Conservation (phyloP, 1,140 invertebrate species). For the Heliconius eleuchia region DNA sequence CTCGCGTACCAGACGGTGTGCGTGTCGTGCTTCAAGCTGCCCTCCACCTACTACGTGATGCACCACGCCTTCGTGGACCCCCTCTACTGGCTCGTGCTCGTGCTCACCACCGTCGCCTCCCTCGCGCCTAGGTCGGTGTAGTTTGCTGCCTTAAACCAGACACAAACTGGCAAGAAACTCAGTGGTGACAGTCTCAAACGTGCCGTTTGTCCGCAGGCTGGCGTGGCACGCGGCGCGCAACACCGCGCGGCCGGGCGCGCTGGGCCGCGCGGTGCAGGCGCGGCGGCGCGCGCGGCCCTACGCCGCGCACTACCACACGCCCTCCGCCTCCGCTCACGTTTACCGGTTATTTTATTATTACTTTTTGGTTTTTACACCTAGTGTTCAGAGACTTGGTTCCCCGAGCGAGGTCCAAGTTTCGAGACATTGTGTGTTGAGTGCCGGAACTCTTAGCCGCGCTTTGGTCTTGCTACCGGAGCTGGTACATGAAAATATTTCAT, state of each 20-base stretch:
- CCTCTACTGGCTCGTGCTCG: constrained; percentile 90
- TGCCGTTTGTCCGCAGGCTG: constrained; percentile 45
- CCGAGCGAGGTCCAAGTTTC: no score
- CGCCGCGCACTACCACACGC: constrained; percentile 76
- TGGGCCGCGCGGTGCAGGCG: constrained; percentile 70
- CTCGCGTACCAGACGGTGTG: constrained; percentile 91
- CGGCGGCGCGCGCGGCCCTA: constrained; percentile 67
- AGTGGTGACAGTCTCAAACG: no score
- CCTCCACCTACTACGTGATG: constrained; percentile 94
- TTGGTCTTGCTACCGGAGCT: not conserved
- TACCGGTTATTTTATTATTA: constrained; percentile 58
- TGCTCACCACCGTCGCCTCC: constrained; percentile 89
- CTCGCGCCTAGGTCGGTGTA: constrained; percentile 87
- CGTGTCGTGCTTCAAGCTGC: constrained; percentile 89
- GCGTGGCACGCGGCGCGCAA: constrained; percentile 68
- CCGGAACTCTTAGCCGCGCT: not conserved
- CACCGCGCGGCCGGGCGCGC: constrained; percentile 66
- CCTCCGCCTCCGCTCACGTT: constrained; percentile 71
- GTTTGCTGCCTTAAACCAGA: not conserved
- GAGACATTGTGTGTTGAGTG: not conserved
- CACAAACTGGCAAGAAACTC: no score
- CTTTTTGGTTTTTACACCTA: not conserved
- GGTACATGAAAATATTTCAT: not conserved
- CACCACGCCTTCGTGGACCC: constrained; percentile 87
- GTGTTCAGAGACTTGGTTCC: not conserved